Evolutionary conservation across 2,113 vertebrate species (phyloP), one percentile per base, ranked within the genome.

Genomic region (Eonycteris spelaea): DNA sequence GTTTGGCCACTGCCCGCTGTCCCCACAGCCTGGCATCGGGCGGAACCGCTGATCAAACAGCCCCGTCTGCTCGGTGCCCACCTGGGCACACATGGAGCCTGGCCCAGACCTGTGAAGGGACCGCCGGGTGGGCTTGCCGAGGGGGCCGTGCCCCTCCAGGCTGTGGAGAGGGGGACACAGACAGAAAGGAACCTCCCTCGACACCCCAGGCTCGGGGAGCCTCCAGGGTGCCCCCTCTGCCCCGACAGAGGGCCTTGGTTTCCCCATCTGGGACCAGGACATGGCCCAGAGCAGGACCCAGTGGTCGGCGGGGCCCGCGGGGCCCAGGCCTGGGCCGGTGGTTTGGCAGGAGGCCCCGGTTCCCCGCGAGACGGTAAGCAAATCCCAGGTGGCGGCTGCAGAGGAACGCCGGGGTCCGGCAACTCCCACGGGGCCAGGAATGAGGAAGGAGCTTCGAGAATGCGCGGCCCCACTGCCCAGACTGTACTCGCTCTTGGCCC

Each of bases 391-490:
- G 97, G 97, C 92, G 96, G 96, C 97, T 67, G 93, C 97, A 57
- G 83, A n/a, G 77, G 97, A 87, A 93, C 94, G 51, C 96, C 73
- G 94, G 98, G 98, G 97, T 96, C 97, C 73, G 97, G 95, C 96
- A 97, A 98, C 98, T 98, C 98, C 97, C 98, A 97, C 92, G 97
- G 97, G 95, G 70, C 97, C 94, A 98, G 95, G 98, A 99, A 99
- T 98, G 99, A 98, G 98, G 98, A 99, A 99, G 94, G 97, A 96
- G 96, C 95, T 18, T 43, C 48, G 96, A 0, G 97, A 75, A 79
- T 19, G 98, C 98, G 65, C 43, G 84, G 94, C 96, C 89, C 95
- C 13, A 40, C 97, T 97, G 98, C 75, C 94, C 97, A 98, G 97
- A 67, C 95, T 94, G 96, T 87, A 93, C 98, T 97, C 93, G 97